A percentile compares a stretch with the other conserved stretches of the same genome.
Conservation (phyloP, 2,113 vertebrate species). For the Phalacrocorax brasilianus region DNA sequence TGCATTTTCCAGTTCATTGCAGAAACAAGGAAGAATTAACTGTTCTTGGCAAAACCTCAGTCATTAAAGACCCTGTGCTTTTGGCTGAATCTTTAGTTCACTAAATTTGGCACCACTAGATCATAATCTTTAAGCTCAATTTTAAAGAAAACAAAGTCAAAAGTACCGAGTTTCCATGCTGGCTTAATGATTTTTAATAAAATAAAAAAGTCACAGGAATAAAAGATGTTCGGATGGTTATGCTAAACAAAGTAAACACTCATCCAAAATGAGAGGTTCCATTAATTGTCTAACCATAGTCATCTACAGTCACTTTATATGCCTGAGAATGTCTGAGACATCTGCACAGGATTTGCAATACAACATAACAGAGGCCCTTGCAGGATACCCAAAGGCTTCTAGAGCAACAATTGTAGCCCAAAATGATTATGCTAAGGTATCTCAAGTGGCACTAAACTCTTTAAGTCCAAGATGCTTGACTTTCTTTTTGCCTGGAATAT, state of each 20-base stretch:
- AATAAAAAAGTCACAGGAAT: background rate
- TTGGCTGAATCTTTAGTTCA: background rate
- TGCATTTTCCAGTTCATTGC: background rate
- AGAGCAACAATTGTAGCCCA: background rate
- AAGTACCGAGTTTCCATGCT: background rate
- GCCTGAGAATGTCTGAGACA: background rate
- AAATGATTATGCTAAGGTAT: background rate
- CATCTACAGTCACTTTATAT: background rate
- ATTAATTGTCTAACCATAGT: background rate
- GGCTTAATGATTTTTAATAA: background rate
- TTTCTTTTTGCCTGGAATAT: background rate
- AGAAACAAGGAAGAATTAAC: background rate
- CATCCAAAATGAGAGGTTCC: background rate
- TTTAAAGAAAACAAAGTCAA: background rate
- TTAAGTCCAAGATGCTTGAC: background rate
- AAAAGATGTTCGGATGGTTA: background rate
- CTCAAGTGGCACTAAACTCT: background rate
- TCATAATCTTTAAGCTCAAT: background rate
- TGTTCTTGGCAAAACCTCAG: background rate
- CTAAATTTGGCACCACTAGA: background rate
- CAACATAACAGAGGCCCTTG: background rate
- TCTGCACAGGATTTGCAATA: background rate
- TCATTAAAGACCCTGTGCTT: background rate
- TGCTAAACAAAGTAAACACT: background rate
- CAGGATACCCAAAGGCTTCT: background rate